Base-by-base conservation (phyloP, 2,113 vertebrate genomes). In the Thalassarche chlororhynchos region DNA sequence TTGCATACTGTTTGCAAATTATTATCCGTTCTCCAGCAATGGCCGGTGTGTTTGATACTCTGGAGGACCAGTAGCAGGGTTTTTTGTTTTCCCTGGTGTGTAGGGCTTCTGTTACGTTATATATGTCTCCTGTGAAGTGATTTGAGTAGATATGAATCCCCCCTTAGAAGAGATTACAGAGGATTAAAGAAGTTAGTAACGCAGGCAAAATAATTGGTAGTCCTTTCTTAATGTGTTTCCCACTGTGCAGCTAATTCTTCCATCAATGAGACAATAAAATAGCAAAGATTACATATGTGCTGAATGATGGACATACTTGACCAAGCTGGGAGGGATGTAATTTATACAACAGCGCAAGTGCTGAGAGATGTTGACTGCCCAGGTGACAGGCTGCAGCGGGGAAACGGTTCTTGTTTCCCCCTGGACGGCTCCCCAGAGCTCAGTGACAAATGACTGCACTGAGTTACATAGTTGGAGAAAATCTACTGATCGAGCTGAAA, bases 261-360 rank as follows among this genome's bases (percentile, higher is more conserved):
- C 87, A 93, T 98, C 97, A 94, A 79, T 90, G 80, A 97, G 90
- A 96, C 93, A 97, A 91, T 97, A 97, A 97, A 97, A 71, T 84
- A 91, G 93, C 6, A 7, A 93, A 94, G 92, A 97, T 96, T 97
- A 93, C 96, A 96, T 96, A 96, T 51, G 92, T 96, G 94, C 92
- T 89, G 97, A 97, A 82, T 91, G 97, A 97, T 96, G 90, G 96
- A 87, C 94, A 68, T 94, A 95, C 88, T 95, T 96, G 95, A 96
- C 94, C 93, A 97, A 65, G 69, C 88, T 82, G 85, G 87, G 94
- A 84, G 90, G 92, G 90, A 83, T 87, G 89, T 96, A 97, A 97
- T 97, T 97, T 96, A 92, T 84, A 93, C 93, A 97, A 58, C 95
- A 95, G 96, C n/a, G 14, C 72, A 93, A 96, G 92, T 93, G 96